Percentiles rank a stretch among this genome's conserved stretches.
Evolutionary conservation across 2,113 vertebrate species (phyloP).

Genomic region (Tauraco erythrolophus): DNA sequence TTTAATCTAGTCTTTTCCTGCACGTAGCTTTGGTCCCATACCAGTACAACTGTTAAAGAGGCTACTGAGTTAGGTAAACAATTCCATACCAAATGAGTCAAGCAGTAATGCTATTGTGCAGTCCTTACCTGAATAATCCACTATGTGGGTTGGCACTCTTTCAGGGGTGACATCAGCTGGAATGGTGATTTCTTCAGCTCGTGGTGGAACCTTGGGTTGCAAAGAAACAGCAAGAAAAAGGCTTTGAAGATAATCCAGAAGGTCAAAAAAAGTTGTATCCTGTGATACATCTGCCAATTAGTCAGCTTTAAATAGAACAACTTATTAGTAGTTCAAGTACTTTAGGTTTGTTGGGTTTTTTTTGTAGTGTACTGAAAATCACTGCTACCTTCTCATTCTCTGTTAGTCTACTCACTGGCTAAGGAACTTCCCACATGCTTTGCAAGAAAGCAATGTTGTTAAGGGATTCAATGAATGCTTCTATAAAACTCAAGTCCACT

Average conservation of each 20-base stretch:
- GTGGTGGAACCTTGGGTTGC: conserved; percentile 87
- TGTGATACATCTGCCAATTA: background rate
- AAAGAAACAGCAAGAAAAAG: conserved; percentile 52
- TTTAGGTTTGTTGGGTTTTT: background rate
- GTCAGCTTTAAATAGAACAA: background rate
- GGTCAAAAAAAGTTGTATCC: background rate
- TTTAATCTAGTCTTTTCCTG: background rate
- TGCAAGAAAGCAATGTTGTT: background rate
- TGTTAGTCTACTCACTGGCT: background rate
- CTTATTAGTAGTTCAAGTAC: background rate
- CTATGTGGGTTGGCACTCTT: conserved; percentile 97
- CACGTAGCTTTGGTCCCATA: background rate
- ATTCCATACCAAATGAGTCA: background rate
- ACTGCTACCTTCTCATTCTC: background rate
- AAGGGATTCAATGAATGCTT: background rate
- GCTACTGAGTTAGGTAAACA: background rate
- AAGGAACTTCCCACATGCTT: background rate
- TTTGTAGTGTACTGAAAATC: background rate
- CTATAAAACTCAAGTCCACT: background rate
- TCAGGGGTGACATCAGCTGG: conserved; percentile 98
- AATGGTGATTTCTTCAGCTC: conserved; percentile 98
- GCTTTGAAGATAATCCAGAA: background rate
- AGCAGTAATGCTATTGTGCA: background rate
- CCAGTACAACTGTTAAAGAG: background rate
- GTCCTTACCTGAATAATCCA: conserved; percentile 93